phyloP scores from a whole-genome alignment of 2,888 invertebrate genomes.

The Diabrotica balteata region DNA sequence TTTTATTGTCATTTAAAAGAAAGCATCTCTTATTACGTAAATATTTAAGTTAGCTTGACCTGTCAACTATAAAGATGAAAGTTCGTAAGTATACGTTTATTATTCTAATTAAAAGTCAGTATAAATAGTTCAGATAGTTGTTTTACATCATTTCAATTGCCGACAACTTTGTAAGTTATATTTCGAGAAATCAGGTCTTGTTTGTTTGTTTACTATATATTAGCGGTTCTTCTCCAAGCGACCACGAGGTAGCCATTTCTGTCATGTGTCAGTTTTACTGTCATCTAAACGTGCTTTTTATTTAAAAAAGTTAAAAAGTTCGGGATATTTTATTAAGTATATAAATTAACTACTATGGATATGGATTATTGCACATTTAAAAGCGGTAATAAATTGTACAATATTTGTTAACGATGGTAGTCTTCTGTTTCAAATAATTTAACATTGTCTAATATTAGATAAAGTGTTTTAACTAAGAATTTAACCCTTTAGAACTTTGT shows the following conservation, averaged over 20 bases:
- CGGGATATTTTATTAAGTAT: neutral
- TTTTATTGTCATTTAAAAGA: neutral
- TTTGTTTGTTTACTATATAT: constrained; percentile 10
- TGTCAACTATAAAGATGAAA: constrained; percentile 50
- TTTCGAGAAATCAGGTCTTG: constrained; percentile 1
- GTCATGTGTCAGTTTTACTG: constrained; percentile 44
- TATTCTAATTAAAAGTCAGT: neutral
- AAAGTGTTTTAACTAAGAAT: too few relatives aligned
- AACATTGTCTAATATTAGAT: neutral
- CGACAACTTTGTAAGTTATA: neutral
- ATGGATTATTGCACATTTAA: constrained; percentile 1
- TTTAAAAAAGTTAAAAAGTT: constrained; percentile 32
- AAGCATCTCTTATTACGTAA: constrained; percentile 42
- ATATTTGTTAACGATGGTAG: constrained; percentile 9
- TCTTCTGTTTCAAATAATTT: neutral
- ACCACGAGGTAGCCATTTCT: constrained; percentile 52
- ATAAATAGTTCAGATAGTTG: neutral
- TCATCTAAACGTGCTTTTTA: constrained; percentile 40
- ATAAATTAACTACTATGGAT: constrained; percentile 25
- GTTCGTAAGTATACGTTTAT: constrained; percentile 46
- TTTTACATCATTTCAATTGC: neutral
- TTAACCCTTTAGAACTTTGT: too few relatives aligned
- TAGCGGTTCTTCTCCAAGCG: constrained; percentile 14
- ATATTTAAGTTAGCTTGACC: constrained; percentile 38
- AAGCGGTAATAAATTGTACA: neutral